Evolutionary conservation across 1,140 invertebrate genomes (phyloP), one percentile per base, ranked within the genome.

Genomic region (Contarinia nasturtii): DNA sequence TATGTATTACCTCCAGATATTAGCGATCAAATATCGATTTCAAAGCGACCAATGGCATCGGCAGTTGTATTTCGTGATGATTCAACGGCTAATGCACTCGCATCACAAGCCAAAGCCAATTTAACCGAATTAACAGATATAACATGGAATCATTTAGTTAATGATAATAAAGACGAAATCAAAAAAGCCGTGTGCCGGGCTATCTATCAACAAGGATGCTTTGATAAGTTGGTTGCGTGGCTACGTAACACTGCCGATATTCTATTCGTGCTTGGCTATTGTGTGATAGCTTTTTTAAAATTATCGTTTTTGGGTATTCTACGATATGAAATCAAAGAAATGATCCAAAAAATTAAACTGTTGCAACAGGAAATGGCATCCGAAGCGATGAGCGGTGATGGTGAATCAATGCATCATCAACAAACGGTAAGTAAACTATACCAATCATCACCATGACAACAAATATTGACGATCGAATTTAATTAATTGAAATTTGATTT

Each of bases 251-350:
- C 80, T 7, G 81, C 82, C 7, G 84, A 88, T 55, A 67, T 84
- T 21, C 71, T 90, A 8, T 86, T 86, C 55, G 82, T 91, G 17
- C 62, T 89, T 41, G 85, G 86, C 8, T 89, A 87, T 62, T 91
- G 87, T 64, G 86, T 91, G 34, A 82, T 90, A 49, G 81, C 86
- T 48, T 90, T 90, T 65, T 72, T 88, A 42, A 91, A 91, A 66
- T 68, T 89, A 52, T 89, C 85, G 67, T 91, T 90, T 69, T 73
- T 89, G 27, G 85, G 83, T 21, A 89, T 91, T 55, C 69, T 91
- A 33, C 70, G 79, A 48, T 86, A 85, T 64, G 82, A 87, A 66
- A 86, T 87, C 54, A 71, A 79, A 45, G 86, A 88, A 59, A 88
- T 88, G 86, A 87, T 91, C 54, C 83, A 89, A 57, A 91, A 90